Evolutionary conservation across 2,888 invertebrate species (phyloP).

Genomic region (Hypomecis atomaria): DNA sequence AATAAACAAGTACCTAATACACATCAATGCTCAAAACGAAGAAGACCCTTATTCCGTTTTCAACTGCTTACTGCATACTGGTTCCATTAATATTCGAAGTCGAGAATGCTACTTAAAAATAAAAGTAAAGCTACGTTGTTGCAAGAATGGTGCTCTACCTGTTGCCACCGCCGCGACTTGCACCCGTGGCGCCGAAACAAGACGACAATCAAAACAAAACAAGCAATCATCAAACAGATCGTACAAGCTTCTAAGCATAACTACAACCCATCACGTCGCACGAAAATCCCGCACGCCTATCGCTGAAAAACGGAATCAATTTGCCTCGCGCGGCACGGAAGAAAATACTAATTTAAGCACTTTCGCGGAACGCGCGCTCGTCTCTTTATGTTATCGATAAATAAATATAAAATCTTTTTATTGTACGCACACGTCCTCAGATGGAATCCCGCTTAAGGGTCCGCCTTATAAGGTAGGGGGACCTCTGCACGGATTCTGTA

Average conservation of each 20-base stretch:
- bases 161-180: neutral
- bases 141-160: no score
- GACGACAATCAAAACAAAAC: neutral
- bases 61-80: no score
- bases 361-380: slow-evolving; percentile 61
- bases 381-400: slow-evolving; percentile 64
- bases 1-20: no score
- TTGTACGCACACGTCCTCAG: slow-evolving; percentile 74
- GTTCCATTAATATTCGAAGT: no score
- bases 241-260: slow-evolving; percentile 5
- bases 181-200: neutral
- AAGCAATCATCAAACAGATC: slow-evolving; percentile 1
- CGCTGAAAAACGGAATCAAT: slow-evolving; percentile 35
- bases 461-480: slow-evolving; percentile 75
- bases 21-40: no score
- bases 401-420: slow-evolving; percentile 79
- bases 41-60: no score
- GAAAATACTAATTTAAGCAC: slow-evolving; percentile 68
- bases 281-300: slow-evolving; percentile 28
- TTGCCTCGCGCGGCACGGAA: slow-evolving; percentile 55
- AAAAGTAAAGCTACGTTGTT: no score
- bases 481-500: slow-evolving; percentile 71
- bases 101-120: no score
- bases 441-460: slow-evolving; percentile 77
- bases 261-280: slow-evolving; percentile 13